These are phyloP conservation scores for Phalloptychus januarius DNA, from an alignment of 2,797 vertebrate genomes.

Conservation along the genomic window DNA sequence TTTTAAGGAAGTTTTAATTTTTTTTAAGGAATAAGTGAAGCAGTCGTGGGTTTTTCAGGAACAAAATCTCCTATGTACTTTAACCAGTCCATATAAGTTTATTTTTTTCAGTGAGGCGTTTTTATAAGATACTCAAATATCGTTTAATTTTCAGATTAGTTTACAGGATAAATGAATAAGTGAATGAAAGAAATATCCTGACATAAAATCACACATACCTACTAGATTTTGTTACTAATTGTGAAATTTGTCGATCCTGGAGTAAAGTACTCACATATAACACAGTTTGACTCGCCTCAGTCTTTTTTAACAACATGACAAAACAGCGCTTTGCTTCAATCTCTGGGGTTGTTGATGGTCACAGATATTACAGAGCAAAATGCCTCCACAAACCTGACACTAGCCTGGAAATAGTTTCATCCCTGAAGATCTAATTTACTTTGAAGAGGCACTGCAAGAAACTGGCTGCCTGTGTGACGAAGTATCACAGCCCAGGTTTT, in stretches of 20 bases:
- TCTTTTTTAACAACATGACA: too few relatives aligned
- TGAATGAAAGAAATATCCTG: too few relatives aligned
- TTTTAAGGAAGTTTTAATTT: not conserved
- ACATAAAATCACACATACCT: not conserved
- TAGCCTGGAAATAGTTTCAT: not conserved
- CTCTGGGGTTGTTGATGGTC: not conserved
- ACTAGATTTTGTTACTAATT: not conserved
- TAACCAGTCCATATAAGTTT: not conserved
- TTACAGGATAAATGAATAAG: too few relatives aligned
- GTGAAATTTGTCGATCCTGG: too few relatives aligned
- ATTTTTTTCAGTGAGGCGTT: not conserved
- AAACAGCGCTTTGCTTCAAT: too few relatives aligned
- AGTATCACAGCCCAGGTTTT: not conserved
- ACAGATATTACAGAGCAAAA: not conserved
- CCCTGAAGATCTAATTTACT: not conserved
- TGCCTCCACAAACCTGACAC: not conserved
- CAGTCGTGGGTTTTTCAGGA: not conserved
- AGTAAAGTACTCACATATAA: too few relatives aligned
- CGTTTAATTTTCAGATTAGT: not conserved
- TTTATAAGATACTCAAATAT: not conserved
- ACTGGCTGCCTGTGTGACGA: not conserved
- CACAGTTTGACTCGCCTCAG: too few relatives aligned
- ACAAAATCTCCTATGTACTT: not conserved
- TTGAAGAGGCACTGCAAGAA: not conserved
- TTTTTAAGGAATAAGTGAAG: not conserved